These are phyloP conservation scores for Drosophila sulfurigaster DNA, from an alignment of 1,140 invertebrate genomes.

Conservation along the genomic window DNA sequence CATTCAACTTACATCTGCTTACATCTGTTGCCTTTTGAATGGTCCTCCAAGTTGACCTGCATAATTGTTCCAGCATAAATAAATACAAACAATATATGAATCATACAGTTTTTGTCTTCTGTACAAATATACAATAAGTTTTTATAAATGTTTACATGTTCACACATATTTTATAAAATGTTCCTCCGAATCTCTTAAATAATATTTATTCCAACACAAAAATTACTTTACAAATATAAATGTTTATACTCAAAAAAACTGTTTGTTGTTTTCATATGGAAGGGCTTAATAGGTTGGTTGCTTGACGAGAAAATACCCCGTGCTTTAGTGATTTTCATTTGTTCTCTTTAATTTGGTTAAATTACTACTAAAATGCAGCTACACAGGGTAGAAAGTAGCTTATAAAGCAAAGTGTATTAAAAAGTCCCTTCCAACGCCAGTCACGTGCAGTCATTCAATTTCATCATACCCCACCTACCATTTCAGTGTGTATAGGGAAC, in stretches of 20 bases:
- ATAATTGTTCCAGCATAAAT: slow-evolving; percentile 8
- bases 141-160: slow-evolving; percentile 36
- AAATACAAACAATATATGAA: not conserved
- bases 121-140: slow-evolving; percentile 29
- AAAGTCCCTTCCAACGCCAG: not conserved
- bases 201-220: slow-evolving; percentile 32
- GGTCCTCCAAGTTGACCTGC: slow-evolving; percentile 11
- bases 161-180: slow-evolving; percentile 27
- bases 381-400: not conserved
- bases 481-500: not conserved
- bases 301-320: not conserved
- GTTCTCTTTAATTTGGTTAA: not conserved
- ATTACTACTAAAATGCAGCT: not conserved
- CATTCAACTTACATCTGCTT: slow-evolving; percentile 1
- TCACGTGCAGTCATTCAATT: not conserved
- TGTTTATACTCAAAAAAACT: slow-evolving; percentile 9
- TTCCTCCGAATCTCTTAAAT: slow-evolving; percentile 30
- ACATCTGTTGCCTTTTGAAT: not conserved
- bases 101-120: slow-evolving; percentile 15
- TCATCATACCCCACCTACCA: not conserved
- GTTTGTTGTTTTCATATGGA: slow-evolving; percentile 3
- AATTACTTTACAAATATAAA: slow-evolving; percentile 24
- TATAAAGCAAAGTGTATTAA: not conserved
- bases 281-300: not conserved
- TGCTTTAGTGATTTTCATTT: not conserved